These are phyloP conservation scores for Coptodon bakossiorum DNA, from an alignment of 2,113 vertebrate species.

Conservation along the genomic window DNA sequence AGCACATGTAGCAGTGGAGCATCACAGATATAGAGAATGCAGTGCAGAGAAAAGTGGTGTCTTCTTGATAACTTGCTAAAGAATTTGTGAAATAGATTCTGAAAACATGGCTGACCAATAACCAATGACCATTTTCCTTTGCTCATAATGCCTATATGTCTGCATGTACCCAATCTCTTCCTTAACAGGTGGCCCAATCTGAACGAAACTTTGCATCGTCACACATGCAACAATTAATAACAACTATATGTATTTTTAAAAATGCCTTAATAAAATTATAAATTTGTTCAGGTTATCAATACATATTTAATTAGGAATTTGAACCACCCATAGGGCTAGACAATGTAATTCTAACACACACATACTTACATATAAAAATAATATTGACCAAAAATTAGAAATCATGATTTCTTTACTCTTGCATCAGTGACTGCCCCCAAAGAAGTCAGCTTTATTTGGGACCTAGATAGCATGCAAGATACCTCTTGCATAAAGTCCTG, in stretches of 20 bases:
- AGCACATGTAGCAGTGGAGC: background rate
- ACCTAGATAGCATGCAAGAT: background rate
- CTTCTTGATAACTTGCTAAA: background rate
- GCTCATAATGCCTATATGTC: background rate
- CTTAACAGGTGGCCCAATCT: background rate
- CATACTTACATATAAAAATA: background rate
- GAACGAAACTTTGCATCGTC: background rate
- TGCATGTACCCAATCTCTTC: background rate
- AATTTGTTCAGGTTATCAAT: background rate
- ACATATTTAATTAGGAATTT: background rate
- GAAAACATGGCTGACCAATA: background rate
- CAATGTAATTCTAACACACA: background rate
- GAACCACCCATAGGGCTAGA: background rate
- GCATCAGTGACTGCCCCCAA: background rate
- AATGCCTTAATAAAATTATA: background rate
- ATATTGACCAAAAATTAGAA: background rate
- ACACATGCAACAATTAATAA: background rate
- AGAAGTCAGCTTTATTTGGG: background rate
- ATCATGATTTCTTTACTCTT: background rate
- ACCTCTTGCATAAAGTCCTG: constrained; percentile 98
- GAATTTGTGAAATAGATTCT: background rate
- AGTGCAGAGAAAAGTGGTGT: background rate
- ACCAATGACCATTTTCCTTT: background rate
- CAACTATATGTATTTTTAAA: background rate
- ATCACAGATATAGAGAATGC: background rate